phyloP scores from a whole-genome alignment of 2,797 vertebrate species.

The Diceros bicornis region DNA sequence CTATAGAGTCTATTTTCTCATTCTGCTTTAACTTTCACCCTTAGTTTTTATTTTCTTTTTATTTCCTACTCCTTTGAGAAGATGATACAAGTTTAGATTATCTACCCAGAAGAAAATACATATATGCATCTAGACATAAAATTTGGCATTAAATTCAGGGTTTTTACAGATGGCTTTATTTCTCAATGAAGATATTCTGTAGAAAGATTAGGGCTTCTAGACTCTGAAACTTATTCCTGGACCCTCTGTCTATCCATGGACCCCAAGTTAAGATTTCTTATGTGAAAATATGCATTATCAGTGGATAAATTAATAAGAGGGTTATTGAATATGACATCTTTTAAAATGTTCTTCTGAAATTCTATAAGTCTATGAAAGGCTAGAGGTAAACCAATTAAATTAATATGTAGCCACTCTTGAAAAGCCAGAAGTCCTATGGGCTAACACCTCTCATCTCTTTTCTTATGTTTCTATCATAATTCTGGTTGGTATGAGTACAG shows the following conservation, averaged over 20 bases:
- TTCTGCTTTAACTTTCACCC: background rate
- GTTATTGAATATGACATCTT: background rate
- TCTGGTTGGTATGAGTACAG: background rate
- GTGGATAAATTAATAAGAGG: background rate
- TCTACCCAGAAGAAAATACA: background rate
- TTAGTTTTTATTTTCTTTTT: background rate
- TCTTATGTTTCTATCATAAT: background rate
- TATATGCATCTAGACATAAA: background rate
- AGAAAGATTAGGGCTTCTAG: background rate
- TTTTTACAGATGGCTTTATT: background rate
- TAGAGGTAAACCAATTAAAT: background rate
- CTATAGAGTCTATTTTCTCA: background rate
- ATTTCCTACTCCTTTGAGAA: background rate
- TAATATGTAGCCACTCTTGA: background rate
- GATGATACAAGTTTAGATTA: background rate
- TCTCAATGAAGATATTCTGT: background rate
- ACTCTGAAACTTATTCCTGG: background rate
- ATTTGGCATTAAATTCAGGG: background rate
- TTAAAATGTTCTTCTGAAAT: background rate
- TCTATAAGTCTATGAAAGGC: background rate
- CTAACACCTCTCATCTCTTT: background rate
- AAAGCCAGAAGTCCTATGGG: background rate
- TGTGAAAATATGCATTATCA: background rate
- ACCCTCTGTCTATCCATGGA: background rate
- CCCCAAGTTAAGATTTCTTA: background rate